Evolutionary conservation across 2,888 invertebrate species (phyloP).

Genomic region (Physocephala rufipes): DNA sequence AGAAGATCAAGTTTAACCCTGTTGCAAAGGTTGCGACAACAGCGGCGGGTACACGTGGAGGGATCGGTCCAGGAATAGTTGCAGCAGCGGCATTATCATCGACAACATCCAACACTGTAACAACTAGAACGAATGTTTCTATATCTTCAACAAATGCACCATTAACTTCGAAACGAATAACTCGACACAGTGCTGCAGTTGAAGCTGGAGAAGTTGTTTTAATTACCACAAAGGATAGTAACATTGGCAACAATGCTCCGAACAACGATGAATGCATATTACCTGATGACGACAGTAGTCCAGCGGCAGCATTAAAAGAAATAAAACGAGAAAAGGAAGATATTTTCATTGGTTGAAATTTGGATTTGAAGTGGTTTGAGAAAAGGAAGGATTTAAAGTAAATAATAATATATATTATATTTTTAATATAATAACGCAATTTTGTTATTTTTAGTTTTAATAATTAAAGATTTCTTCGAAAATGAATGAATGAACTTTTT

Average conservation of each 20-base stretch:
- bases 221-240: constrained; percentile 29
- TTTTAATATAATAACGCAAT: not conserved
- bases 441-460: not conserved
- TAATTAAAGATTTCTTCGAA: not conserved
- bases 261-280: constrained; percentile 39
- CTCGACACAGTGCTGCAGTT: constrained; percentile 33
- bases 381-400: not conserved
- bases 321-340: constrained; percentile 48
- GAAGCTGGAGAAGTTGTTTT: constrained; percentile 36
- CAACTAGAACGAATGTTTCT: constrained; percentile 6
- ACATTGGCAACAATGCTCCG: not conserved
- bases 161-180: constrained; percentile 31
- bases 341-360: constrained; percentile 42
- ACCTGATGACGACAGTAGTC: constrained; percentile 35
- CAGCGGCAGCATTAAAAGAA: constrained; percentile 33
- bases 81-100: constrained; percentile 8
- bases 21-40: constrained; percentile 12
- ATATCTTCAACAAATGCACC: not conserved
- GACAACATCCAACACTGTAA: constrained; percentile 25
- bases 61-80: no score
- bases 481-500: not conserved
- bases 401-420: not conserved
- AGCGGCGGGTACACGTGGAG: no score
- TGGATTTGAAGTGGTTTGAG: not conserved
- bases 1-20: constrained; percentile 27